Percentiles rank a stretch among this genome's conserved stretches.
phyloP scores from a whole-genome alignment of 2,797 vertebrate genomes.

The Siniperca obscura region DNA sequence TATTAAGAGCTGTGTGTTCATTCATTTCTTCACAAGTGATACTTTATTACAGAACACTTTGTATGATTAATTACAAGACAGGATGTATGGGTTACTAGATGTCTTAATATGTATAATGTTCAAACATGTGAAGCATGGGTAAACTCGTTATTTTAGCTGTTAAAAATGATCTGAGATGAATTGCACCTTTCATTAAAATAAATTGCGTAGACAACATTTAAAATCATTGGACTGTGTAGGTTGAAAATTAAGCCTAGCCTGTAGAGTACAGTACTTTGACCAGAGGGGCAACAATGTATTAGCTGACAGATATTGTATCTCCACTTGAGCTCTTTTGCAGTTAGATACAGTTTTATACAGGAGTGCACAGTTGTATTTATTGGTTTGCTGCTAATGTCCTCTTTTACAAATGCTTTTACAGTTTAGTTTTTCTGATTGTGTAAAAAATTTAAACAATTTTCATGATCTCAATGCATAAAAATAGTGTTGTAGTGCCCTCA shows the following conservation, averaged over 20 bases:
- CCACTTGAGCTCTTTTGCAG: slow-evolving; percentile 49
- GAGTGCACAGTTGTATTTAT: slow-evolving; percentile 40
- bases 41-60: slow-evolving; percentile 2
- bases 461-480: slow-evolving; percentile 21
- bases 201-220: background rate
- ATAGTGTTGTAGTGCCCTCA: background rate
- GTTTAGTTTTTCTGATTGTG: slow-evolving; percentile 29
- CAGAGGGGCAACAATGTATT: slow-evolving; percentile 51
- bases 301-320: slow-evolving; percentile 43
- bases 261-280: slow-evolving; percentile 33
- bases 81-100: background rate
- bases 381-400: slow-evolving; percentile 49
- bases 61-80: slow-evolving; percentile 16
- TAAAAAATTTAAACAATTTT: slow-evolving; percentile 24
- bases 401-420: slow-evolving; percentile 41
- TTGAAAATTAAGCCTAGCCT: slow-evolving; percentile 15
- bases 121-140: background rate
- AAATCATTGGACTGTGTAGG: slow-evolving; percentile 7
- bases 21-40: slow-evolving; percentile 15
- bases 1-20: background rate
- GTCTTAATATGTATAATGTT: slow-evolving; percentile 4
- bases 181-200: background rate
- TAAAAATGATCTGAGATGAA: background rate
- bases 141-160: background rate
- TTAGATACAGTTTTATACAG: slow-evolving; percentile 23